phyloP scores from a whole-genome alignment of 1,140 invertebrate genomes.

The Saccostrea glomerata region DNA sequence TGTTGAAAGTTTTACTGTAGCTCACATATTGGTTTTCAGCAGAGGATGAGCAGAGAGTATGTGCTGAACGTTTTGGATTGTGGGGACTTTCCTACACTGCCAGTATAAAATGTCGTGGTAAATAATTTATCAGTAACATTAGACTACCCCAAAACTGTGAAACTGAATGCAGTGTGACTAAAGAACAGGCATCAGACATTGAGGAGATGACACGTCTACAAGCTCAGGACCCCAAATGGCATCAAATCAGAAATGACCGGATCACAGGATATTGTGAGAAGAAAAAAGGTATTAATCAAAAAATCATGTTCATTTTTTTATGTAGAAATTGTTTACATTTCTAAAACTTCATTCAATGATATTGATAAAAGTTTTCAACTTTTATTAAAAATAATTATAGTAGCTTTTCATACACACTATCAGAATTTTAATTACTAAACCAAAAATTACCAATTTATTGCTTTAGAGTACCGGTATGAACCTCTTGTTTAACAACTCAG shows the following conservation, averaged over 20 bases:
- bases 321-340: too few relatives aligned
- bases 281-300: background rate
- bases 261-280: slow-evolving; percentile 12
- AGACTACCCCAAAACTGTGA: background rate
- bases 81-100: background rate
- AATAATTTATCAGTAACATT: too few relatives aligned
- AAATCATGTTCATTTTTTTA: background rate
- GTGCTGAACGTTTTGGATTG: slow-evolving; percentile 39
- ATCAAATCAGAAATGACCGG: slow-evolving; percentile 32
- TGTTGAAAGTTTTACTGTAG: slow-evolving; percentile 48
- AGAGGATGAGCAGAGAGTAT: slow-evolving; percentile 6
- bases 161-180: too few relatives aligned
- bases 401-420: background rate
- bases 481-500: slow-evolving; percentile 9
- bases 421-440: too few relatives aligned
- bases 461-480: slow-evolving; percentile 31
- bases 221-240: slow-evolving; percentile 41
- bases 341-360: too few relatives aligned
- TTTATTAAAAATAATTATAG: background rate
- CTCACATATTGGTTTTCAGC: slow-evolving; percentile 46
- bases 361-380: background rate
- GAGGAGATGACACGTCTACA: slow-evolving; percentile 16
- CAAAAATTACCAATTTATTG: background rate
- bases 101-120: too few relatives aligned
- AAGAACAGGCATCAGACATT: background rate